Evolutionary conservation across 37 sponge, comb jelly and placozoan species (phyloP).

Genomic region (Haliclona indistincta): DNA sequence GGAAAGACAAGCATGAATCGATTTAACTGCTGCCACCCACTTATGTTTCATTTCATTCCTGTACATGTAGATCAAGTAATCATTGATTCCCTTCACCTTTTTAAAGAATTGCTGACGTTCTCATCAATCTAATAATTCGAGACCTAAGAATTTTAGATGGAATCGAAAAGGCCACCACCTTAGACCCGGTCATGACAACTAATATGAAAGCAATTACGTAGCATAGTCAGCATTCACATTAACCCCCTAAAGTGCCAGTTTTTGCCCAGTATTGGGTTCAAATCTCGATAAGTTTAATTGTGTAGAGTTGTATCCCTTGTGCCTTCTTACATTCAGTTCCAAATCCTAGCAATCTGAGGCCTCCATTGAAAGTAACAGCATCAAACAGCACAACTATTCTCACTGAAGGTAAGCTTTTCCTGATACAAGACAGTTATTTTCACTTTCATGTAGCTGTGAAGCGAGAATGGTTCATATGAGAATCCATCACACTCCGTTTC

Average conservation of each 20-base stretch:
- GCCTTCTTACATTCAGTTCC: background rate
- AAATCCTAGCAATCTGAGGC: constrained; percentile 6
- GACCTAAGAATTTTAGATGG: constrained; percentile 13
- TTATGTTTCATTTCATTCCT: constrained; percentile 31
- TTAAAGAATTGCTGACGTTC: constrained; percentile 23
- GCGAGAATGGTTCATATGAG: background rate
- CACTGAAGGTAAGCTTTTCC: constrained; percentile 1
- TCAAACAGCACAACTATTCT: constrained; percentile 31
- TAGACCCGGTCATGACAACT: background rate
- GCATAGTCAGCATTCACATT: background rate
- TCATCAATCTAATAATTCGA: constrained; percentile 21
- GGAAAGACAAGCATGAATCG: background rate
- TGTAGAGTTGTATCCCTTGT: constrained; percentile 5
- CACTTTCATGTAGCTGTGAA: background rate
- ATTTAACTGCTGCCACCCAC: constrained; percentile 1
- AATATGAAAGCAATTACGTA: constrained; percentile 1
- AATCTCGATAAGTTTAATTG: background rate
- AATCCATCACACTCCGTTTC: background rate
- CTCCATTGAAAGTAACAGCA: constrained; percentile 15
- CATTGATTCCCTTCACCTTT: constrained; percentile 45
- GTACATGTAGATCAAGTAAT: constrained; percentile 18
- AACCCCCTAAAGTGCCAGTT: constrained; percentile 5
- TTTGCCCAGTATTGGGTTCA: background rate
- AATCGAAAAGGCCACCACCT: background rate
- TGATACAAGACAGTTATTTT: constrained; percentile 7